A percentile compares a stretch with the other conserved stretches of the same genome.
Evolutionary conservation across 2,113 vertebrate genomes (phyloP).

Genomic region (Bubo blakistoni): DNA sequence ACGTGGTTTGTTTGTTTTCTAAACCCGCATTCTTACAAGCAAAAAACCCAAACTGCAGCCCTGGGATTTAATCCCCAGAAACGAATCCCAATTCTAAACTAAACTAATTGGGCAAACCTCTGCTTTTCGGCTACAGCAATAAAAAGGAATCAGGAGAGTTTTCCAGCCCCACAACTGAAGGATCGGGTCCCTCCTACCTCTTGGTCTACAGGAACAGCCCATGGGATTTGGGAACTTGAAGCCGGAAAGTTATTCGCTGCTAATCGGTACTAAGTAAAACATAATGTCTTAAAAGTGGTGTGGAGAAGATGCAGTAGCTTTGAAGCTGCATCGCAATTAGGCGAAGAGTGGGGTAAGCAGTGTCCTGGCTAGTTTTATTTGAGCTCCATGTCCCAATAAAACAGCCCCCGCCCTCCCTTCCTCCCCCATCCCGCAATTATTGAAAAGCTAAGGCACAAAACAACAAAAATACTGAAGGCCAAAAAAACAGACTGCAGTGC

Average conservation of each 20-base stretch:
- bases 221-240: neutral
- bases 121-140: neutral
- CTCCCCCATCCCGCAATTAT: slow-evolving; percentile 18
- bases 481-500: slow-evolving; percentile 81
- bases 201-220: neutral
- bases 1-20: neutral
- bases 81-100: neutral
- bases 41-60: neutral
- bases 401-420: neutral
- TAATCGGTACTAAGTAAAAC: neutral
- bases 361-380: slow-evolving; percentile 27
- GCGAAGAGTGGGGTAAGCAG: neutral
- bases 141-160: neutral
- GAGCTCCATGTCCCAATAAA: slow-evolving; percentile 12
- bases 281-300: neutral
- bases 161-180: neutral
- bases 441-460: slow-evolving; percentile 56
- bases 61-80: neutral
- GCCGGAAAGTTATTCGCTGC: neutral
- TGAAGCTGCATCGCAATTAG: neutral
- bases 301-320: slow-evolving; percentile 28
- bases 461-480: slow-evolving; percentile 71
- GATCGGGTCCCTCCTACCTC: neutral
- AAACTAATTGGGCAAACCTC: neutral
- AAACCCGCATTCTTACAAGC: neutral